Percentiles rank a stretch among this genome's conserved stretches.
These are phyloP conservation scores for Coluber constrictor DNA, from an alignment of 2,797 vertebrate species.

Conservation along the genomic window DNA sequence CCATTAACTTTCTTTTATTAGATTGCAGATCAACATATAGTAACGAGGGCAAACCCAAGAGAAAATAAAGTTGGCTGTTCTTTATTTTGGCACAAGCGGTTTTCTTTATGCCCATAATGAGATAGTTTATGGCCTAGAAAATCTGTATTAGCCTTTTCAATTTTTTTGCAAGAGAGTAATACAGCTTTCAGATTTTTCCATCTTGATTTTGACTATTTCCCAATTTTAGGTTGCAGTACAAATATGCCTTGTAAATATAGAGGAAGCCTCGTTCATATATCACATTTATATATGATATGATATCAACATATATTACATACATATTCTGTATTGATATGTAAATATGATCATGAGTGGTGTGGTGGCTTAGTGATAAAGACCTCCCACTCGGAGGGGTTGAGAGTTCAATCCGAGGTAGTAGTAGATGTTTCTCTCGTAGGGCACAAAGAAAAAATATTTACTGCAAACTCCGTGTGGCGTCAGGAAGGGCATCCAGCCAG, in stretches of 20 bases:
- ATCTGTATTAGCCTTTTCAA: background rate
- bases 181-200: background rate
- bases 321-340: background rate
- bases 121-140: background rate
- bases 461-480: background rate
- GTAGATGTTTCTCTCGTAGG: background rate
- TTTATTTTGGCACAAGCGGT: background rate
- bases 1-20: background rate
- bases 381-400: background rate
- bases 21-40: background rate
- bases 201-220: background rate
- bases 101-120: background rate
- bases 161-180: background rate
- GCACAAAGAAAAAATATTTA: background rate
- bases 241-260: background rate
- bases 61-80: background rate
- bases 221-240: background rate
- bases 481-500: background rate
- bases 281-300: background rate
- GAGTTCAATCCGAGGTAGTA: background rate
- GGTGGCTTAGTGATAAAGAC: background rate
- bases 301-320: background rate
- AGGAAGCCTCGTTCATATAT: background rate
- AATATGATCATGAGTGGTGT: background rate
- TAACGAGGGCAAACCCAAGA: background rate